phyloP scores from a whole-genome alignment of 2,888 invertebrate species.

The Scaptomyza polygonia region DNA sequence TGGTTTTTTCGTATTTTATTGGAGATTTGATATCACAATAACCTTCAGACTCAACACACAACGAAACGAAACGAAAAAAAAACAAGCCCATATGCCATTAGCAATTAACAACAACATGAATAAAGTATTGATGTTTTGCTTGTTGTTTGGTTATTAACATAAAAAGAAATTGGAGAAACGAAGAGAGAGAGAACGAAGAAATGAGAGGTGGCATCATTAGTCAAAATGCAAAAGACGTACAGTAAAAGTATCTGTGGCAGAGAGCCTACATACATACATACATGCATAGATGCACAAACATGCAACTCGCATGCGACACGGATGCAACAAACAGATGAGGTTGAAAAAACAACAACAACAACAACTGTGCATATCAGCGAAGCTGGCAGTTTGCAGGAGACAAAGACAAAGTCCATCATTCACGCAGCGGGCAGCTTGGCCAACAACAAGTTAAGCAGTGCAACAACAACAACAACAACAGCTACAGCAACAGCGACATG shows the following conservation, averaged over 20 bases:
- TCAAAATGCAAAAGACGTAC: constrained; percentile 71
- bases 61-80: constrained; percentile 21
- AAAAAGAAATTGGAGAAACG: constrained; percentile 66
- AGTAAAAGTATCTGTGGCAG: constrained; percentile 79
- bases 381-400: constrained; percentile 67
- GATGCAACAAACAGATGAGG: constrained; percentile 30
- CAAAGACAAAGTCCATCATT: constrained; percentile 80
- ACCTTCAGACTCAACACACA: constrained; percentile 49
- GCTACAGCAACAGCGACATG: constrained; percentile 48
- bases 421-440: constrained; percentile 79
- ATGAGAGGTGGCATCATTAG: constrained; percentile 71
- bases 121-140: constrained; percentile 34
- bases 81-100: constrained; percentile 13
- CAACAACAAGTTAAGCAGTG: constrained; percentile 65
- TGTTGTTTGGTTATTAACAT: constrained; percentile 63
- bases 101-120: constrained; percentile 53
- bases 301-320: constrained; percentile 65
- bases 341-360: constrained; percentile 4
- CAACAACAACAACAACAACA: constrained; percentile 46
- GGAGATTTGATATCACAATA: constrained; percentile 48
- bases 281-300: constrained; percentile 78
- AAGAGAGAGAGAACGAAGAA: background rate
- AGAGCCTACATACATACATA: too few relatives aligned
- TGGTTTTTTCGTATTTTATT: background rate
- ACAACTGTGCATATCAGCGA: constrained; percentile 38